Evolutionary conservation across 2,888 invertebrate species (phyloP).

Genomic region (Dicyrtoma fusca): DNA sequence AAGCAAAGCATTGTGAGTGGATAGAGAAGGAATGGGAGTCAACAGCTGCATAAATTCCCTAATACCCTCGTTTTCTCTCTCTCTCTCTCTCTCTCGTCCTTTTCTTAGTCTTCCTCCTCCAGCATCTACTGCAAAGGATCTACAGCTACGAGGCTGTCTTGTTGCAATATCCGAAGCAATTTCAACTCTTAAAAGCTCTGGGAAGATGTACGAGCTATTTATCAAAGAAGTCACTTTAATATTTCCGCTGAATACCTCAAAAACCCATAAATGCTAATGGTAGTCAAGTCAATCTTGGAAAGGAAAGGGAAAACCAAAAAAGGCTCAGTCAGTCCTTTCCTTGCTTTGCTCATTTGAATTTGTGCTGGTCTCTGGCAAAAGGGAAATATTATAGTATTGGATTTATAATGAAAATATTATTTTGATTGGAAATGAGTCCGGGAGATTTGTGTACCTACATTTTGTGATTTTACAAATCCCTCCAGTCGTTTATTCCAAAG

Average conservation of each 20-base stretch:
- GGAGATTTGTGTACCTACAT: too few species aligned
- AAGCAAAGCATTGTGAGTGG: neutral
- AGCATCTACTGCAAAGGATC: neutral
- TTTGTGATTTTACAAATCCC: too few species aligned
- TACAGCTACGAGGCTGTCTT: neutral
- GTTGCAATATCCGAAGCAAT: neutral
- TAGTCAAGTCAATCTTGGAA: neutral
- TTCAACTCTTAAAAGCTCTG: neutral
- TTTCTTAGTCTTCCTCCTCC: too few species aligned
- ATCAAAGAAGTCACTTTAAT: slow-evolving; percentile 3
- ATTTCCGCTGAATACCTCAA: neutral
- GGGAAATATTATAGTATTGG: too few species aligned
- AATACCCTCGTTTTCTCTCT: neutral
- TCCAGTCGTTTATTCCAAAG: too few species aligned
- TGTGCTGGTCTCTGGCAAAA: too few species aligned
- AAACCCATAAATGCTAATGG: neutral
- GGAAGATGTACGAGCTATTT: neutral
- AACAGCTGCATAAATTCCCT: neutral
- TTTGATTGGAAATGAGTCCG: too few species aligned
- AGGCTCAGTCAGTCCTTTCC: too few species aligned
- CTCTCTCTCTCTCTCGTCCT: too few species aligned
- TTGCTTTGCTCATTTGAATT: too few species aligned
- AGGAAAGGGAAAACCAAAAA: neutral
- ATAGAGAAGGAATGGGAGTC: neutral
- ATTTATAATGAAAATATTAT: too few species aligned